These are phyloP conservation scores for Passer domesticus DNA, from an alignment of 2,113 vertebrate species.

Conservation along the genomic window DNA sequence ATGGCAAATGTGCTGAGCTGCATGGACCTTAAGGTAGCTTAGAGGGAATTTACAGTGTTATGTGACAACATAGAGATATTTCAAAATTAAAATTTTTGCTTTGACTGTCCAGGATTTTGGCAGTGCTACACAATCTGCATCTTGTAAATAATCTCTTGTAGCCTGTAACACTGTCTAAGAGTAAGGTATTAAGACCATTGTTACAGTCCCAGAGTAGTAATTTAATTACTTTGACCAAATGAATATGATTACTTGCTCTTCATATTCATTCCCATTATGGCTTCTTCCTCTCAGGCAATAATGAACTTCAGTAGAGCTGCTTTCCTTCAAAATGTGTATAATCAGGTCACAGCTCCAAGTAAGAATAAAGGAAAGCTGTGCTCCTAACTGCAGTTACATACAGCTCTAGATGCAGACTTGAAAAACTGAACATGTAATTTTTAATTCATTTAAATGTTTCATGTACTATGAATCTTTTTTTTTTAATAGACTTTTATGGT, in stretches of 20 bases:
- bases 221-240: background rate
- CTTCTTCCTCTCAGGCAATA: background rate
- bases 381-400: background rate
- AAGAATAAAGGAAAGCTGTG: background rate
- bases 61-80: background rate
- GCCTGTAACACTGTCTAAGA: background rate
- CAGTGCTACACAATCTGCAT: background rate
- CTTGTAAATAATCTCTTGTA: background rate
- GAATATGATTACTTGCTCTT: background rate
- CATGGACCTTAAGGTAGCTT: background rate
- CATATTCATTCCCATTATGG: background rate
- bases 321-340: background rate
- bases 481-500: slow-evolving; percentile 90
- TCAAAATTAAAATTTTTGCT: background rate
- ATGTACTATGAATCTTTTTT: background rate
- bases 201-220: background rate
- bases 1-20: background rate
- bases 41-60: background rate
- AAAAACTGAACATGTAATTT: background rate
- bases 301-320: background rate
- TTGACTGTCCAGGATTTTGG: background rate
- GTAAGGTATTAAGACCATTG: background rate
- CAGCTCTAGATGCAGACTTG: background rate
- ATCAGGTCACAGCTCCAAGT: background rate
- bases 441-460: background rate